Conservation (phyloP, 2,113 vertebrate genomes). For the Gymnobelideus leadbeateri region DNA sequence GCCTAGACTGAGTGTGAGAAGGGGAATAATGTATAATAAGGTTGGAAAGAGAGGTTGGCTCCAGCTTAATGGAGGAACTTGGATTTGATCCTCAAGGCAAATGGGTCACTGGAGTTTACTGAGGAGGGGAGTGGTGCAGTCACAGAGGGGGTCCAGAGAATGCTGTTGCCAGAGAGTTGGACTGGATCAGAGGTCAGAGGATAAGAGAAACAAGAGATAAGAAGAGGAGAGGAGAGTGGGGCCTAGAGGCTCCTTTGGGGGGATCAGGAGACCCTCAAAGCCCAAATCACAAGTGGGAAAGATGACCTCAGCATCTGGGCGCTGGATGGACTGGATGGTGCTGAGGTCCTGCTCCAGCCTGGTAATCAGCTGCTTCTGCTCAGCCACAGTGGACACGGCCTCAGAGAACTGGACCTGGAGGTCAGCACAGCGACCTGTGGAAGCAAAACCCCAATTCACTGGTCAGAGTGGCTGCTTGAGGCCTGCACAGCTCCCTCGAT, state of each 20-base stretch:
- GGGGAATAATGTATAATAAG: neutral
- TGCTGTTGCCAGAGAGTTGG: neutral
- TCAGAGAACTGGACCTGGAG: constrained; percentile 91
- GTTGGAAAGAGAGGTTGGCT: neutral
- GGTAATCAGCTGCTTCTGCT: constrained; percentile 94
- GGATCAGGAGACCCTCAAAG: neutral
- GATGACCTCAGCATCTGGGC: constrained; percentile 92
- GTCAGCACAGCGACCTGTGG: constrained; percentile 90
- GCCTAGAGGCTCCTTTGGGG: neutral
- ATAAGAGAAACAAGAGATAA: neutral
- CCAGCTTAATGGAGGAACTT: neutral
- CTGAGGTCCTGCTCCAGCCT: constrained; percentile 96
- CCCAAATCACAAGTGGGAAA: neutral
- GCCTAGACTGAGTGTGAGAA: neutral
- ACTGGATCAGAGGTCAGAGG: neutral
- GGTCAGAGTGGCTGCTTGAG: neutral
- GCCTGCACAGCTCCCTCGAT: neutral
- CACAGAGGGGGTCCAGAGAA: neutral
- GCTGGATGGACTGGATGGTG: constrained; percentile 90
- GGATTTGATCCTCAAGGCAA: neutral
- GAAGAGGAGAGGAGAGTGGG: accelerated
- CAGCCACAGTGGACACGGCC: constrained; percentile 84
- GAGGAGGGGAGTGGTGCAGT: neutral
- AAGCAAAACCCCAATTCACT: neutral
- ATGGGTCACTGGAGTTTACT: too few relatives aligned